Base-by-base conservation (phyloP, 2,113 vertebrate species). In the Coracopsis vasa region DNA sequence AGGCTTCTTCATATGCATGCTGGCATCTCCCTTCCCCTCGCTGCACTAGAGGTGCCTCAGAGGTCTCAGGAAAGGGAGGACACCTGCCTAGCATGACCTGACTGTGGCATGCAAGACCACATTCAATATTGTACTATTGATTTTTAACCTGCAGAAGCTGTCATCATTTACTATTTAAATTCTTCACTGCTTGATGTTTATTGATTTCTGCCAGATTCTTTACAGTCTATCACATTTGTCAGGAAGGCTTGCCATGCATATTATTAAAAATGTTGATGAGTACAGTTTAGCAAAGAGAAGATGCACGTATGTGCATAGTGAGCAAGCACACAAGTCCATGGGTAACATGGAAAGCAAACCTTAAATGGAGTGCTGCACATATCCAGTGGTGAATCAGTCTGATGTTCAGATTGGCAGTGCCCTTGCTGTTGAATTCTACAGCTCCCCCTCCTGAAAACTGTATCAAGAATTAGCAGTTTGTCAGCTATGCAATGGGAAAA, bases 181-280 rank as follows among this genome's bases (percentile, higher is more conserved):
- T 86, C 69, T 71, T 86, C 72, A 79, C 54, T 79, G 19, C 64
- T 92, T 80, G 56, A 72, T 84, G 54, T 69, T 94, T 91, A 94
- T 86, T 81, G 86, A 95, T 94, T 95, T 87, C 80, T 95, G 69
- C 56, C 77, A 84, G 75, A 84, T 72, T 86, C 80, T 92, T 96
- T 65, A 69, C 69, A 12, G 12, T 81, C 86, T 90, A 94, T 72
- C 86, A 84, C 61, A 62, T 93, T 95, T 91, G 61, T 74, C 72
- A 90, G 70, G 33, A 92, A 94, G 35, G 65, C 31, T 60, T 81
- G 70, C 65, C 69, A 69, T 16, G 37, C 48, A 73, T 79, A 56
- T 53, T 75, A 83, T 61, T 89, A 69, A 92, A 93, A 72, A 80
- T 23, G 24, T n/a, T 90, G 51, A 6, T 74, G 27, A 78, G 44